Percentiles rank a stretch among this genome's conserved stretches.
Conservation (phyloP, 2,888 invertebrate genomes). For the Microctonus hyperodae region DNA sequence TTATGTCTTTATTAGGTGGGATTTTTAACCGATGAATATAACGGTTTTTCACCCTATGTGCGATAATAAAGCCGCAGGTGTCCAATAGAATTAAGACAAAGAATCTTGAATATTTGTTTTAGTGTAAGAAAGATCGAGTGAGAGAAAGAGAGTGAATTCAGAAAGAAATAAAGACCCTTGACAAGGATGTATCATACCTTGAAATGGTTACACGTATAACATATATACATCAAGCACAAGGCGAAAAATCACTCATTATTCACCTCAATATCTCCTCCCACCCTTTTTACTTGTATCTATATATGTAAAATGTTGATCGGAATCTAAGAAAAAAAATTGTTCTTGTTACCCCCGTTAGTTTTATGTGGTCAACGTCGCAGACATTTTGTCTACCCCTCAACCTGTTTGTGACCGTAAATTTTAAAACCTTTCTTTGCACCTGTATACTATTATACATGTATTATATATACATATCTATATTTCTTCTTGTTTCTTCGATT, state of each 20-base stretch:
- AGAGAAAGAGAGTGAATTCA: slow-evolving; percentile 17
- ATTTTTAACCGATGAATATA: slow-evolving; percentile 53
- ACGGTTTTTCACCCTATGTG: slow-evolving; percentile 44
- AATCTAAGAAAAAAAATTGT: slow-evolving; percentile 13
- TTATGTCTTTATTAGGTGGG: slow-evolving; percentile 58
- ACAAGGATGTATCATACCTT: slow-evolving; percentile 17
- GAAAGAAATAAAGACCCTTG: not conserved
- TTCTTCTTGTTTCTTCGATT: slow-evolving; percentile 36
- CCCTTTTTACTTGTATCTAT: not conserved
- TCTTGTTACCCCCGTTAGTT: slow-evolving; percentile 21
- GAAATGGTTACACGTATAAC: slow-evolving; percentile 22
- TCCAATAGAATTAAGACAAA: slow-evolving; percentile 32
- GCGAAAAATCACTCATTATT: slow-evolving; percentile 39
- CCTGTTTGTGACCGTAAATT: slow-evolving; percentile 32
- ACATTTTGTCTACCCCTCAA: slow-evolving; percentile 26
- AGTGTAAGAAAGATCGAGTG: not conserved
- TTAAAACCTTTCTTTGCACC: slow-evolving; percentile 12
- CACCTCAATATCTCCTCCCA: slow-evolving; percentile 26
- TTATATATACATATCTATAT: slow-evolving; percentile 32
- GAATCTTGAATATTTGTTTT: not conserved
- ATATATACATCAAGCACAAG: slow-evolving; percentile 24
- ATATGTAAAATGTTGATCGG: not conserved
- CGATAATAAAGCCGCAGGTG: slow-evolving; percentile 47
- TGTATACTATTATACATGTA: slow-evolving; percentile 20
- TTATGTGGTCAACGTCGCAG: slow-evolving; percentile 24